Evolutionary conservation across 2,888 invertebrate genomes (phyloP).

Genomic region (Nephrotoma guestfalica): DNA sequence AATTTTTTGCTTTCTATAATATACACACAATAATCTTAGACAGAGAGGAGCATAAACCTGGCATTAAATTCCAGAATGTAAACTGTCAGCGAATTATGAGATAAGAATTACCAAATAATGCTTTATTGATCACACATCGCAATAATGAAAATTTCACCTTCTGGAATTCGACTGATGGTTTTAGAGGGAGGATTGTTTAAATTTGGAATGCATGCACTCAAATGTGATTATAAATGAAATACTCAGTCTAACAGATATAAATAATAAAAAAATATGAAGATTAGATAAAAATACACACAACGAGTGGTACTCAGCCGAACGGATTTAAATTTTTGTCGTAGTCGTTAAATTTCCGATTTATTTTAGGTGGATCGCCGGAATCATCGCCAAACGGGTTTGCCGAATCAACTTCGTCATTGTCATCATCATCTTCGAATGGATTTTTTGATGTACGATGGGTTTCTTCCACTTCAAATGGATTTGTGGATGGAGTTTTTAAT

Average conservation of each 20-base stretch:
- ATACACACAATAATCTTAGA: background rate
- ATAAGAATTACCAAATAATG: too few relatives aligned
- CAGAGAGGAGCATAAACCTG: background rate
- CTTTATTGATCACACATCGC: too few relatives aligned
- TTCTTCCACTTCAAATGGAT: background rate
- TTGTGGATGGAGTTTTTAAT: constrained; percentile 3
- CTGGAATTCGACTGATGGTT: background rate
- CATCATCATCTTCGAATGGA: constrained; percentile 20
- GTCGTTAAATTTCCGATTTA: constrained; percentile 28
- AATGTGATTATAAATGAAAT: background rate
- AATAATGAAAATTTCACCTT: too few relatives aligned
- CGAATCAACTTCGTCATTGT: constrained; percentile 46
- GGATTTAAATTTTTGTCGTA: constrained; percentile 67
- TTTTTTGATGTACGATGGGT: constrained; percentile 8
- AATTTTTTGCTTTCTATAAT: background rate
- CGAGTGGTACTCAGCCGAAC: constrained; percentile 28
- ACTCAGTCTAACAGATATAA: background rate
- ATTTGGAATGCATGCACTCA: background rate
- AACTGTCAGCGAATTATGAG: too few relatives aligned
- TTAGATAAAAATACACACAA: background rate
- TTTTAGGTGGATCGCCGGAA: constrained; percentile 26
- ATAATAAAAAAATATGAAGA: background rate
- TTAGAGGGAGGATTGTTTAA: background rate
- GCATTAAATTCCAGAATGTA: too few relatives aligned
- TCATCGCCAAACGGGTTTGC: constrained; percentile 53